These are phyloP conservation scores for Menidia menidia DNA, from an alignment of 2,797 vertebrate genomes.

Conservation along the genomic window DNA sequence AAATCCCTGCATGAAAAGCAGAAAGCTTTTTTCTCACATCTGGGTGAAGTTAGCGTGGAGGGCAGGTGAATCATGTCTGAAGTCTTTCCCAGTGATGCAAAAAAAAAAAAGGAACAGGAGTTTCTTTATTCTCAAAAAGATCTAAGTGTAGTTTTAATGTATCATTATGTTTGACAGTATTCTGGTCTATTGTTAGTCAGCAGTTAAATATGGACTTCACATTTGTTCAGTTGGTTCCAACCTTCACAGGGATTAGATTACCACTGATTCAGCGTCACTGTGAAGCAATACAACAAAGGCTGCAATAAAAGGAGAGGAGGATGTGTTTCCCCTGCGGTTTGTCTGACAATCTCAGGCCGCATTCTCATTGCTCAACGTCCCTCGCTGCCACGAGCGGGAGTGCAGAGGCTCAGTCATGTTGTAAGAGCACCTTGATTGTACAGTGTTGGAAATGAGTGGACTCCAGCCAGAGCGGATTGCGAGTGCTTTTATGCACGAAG, in stretches of 20 bases:
- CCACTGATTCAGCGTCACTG: slow-evolving; percentile 38
- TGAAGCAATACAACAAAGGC: slow-evolving; percentile 60
- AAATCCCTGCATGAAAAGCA: slow-evolving; percentile 62
- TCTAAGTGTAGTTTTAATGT: slow-evolving; percentile 20
- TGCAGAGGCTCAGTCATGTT: slow-evolving; percentile 54
- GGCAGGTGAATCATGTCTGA: slow-evolving; percentile 58
- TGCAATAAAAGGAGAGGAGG: slow-evolving; percentile 62
- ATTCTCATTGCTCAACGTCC: slow-evolving; percentile 68
- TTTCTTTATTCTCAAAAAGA: not conserved
- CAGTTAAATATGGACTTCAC: slow-evolving; percentile 35
- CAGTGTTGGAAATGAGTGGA: slow-evolving; percentile 33
- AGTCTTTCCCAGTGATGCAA: slow-evolving; percentile 34
- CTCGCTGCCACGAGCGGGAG: slow-evolving; percentile 51
- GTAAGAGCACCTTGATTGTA: slow-evolving; percentile 40
- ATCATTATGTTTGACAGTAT: slow-evolving; percentile 3
- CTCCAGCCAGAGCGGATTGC: slow-evolving; percentile 3
- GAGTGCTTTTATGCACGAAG: too few species aligned
- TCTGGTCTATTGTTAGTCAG: slow-evolving; percentile 42
- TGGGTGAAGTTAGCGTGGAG: slow-evolving; percentile 45
- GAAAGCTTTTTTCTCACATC: slow-evolving; percentile 63
- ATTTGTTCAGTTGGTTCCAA: slow-evolving; percentile 44
- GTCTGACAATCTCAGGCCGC: slow-evolving; percentile 68
- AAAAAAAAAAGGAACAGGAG: slow-evolving; percentile 23
- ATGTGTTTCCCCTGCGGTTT: slow-evolving; percentile 63
- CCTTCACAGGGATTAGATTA: slow-evolving; percentile 47